Evolutionary conservation across 2,888 invertebrate genomes (phyloP).

Genomic region (Capitulum mitella): DNA sequence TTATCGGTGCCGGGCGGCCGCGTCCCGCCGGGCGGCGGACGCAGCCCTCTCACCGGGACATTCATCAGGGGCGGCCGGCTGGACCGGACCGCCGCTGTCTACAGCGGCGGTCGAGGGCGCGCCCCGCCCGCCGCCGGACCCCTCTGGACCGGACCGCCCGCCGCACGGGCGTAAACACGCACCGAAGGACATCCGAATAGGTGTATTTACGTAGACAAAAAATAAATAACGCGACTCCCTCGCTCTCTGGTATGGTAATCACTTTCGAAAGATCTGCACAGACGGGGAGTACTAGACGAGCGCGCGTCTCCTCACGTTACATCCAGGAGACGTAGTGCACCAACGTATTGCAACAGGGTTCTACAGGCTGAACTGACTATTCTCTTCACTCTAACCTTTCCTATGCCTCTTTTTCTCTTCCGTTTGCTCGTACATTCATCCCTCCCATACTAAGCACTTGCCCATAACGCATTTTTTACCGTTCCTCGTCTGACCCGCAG

Average conservation of each 20-base stretch:
- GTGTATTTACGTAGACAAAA: conserved; percentile 10
- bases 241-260: neutral
- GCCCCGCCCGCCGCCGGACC: no score
- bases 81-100: neutral
- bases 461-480: no score
- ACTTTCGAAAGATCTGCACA: neutral
- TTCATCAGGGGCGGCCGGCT: neutral
- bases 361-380: conserved; percentile 1
- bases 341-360: neutral
- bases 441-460: no score
- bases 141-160: no score
- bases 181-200: neutral
- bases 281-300: neutral
- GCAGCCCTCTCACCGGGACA: neutral
- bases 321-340: neutral
- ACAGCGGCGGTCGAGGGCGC: no score
- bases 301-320: neutral
- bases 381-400: neutral
- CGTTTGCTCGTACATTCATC: no score
- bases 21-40: neutral
- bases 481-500: neutral
- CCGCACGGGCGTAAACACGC: neutral
- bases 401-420: no score
- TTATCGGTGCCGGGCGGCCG: neutral
- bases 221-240: conserved; percentile 4